phyloP scores from a whole-genome alignment of 2,797 vertebrate genomes.

The Smutsia gigantea region DNA sequence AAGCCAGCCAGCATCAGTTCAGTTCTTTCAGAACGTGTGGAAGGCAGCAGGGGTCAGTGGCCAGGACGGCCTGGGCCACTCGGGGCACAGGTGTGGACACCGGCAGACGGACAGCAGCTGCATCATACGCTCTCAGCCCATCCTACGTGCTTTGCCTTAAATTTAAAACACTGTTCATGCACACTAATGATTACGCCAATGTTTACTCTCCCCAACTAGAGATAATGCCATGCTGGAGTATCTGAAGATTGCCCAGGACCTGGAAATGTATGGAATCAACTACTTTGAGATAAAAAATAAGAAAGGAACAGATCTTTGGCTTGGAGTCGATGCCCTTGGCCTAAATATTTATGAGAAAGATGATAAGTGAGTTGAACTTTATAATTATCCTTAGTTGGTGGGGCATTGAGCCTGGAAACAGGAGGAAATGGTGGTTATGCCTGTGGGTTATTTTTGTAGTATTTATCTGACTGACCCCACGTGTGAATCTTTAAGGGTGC shows the following conservation, averaged over 20 bases:
- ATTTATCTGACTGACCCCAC: rapidly evolving
- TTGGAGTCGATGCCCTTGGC: slow-evolving; percentile 97
- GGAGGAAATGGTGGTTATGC: rapidly evolving
- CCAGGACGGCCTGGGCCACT: not conserved
- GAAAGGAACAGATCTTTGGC: slow-evolving; percentile 97
- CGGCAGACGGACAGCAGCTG: rapidly evolving
- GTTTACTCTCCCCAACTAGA: slow-evolving; percentile 82
- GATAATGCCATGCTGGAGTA: slow-evolving; percentile 97
- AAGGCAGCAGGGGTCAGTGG: rapidly evolving
- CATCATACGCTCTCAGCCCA: rapidly evolving
- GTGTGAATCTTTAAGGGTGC: not conserved
- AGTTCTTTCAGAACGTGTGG: rapidly evolving
- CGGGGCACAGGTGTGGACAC: rapidly evolving
- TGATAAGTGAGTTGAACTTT: slow-evolving; percentile 91
- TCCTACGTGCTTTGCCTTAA: rapidly evolving
- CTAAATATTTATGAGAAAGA: slow-evolving; percentile 98
- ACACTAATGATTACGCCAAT: rapidly evolving
- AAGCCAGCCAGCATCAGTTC: not conserved
- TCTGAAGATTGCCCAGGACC: slow-evolving; percentile 97
- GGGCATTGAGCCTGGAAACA: not conserved
- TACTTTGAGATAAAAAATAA: slow-evolving; percentile 99
- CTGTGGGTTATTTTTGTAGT: not conserved
- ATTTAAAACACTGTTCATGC: rapidly evolving
- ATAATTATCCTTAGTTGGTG: not conserved
- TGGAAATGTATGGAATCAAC: slow-evolving; percentile 99